phyloP scores from a whole-genome alignment of 2,888 invertebrate genomes.

The Leuctra nigra region DNA sequence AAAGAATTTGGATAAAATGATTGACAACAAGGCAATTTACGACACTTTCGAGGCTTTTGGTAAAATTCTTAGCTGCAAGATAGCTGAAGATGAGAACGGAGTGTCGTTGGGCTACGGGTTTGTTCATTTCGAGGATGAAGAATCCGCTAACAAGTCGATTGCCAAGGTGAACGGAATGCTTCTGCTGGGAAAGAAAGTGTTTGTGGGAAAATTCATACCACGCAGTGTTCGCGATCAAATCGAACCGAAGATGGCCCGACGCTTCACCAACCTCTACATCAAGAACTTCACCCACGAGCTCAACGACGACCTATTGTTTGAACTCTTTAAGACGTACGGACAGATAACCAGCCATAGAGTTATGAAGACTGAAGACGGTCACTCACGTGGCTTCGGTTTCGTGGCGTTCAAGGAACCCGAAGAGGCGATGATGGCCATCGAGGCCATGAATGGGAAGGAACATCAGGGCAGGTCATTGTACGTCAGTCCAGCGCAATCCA shows the following conservation, averaged over 20 bases:
- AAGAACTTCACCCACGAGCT: constrained; percentile 54
- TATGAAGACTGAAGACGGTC: constrained; percentile 42
- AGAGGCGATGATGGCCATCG: constrained; percentile 48
- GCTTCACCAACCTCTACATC: constrained; percentile 55
- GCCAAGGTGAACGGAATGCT: constrained; percentile 58
- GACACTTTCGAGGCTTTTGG: constrained; percentile 56
- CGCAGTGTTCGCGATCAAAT: constrained; percentile 48
- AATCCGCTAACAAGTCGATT: constrained; percentile 50
- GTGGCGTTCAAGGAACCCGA: constrained; percentile 53
- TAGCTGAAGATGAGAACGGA: constrained; percentile 46
- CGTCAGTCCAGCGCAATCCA: constrained; percentile 56
- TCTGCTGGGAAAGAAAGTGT: constrained; percentile 53
- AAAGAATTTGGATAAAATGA: constrained; percentile 54
- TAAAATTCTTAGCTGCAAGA: constrained; percentile 53
- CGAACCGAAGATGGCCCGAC: constrained; percentile 37
- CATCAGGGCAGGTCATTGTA: constrained; percentile 40
- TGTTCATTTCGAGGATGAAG: constrained; percentile 52
- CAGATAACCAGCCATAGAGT: constrained; percentile 40
- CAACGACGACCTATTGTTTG: constrained; percentile 45
- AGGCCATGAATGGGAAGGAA: constrained; percentile 45
- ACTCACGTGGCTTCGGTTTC: constrained; percentile 54
- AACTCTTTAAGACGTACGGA: constrained; percentile 47
- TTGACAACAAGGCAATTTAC: constrained; percentile 55
- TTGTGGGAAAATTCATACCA: constrained; percentile 53
- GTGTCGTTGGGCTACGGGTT: constrained; percentile 51